Percentiles rank a stretch among this genome's conserved stretches.
phyloP scores from a whole-genome alignment of 2,113 vertebrate genomes.

The Nyctibius bracteatus region DNA sequence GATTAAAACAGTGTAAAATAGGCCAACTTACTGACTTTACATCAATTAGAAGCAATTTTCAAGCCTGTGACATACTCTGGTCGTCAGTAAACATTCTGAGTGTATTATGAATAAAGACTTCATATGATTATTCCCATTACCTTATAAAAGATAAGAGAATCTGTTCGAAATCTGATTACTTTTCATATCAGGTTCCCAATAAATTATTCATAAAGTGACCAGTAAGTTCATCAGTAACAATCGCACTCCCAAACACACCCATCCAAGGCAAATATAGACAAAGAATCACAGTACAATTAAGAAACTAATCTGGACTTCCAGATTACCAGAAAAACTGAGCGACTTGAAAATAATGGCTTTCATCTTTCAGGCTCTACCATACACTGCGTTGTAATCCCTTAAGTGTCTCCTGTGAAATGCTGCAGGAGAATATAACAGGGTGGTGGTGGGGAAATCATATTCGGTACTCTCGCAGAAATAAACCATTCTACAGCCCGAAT shows the following conservation, averaged over 20 bases:
- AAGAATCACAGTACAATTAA: not conserved
- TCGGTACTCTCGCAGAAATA: not conserved
- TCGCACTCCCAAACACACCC: not conserved
- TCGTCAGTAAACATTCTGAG: not conserved
- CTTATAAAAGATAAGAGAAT: not conserved
- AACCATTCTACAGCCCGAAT: not conserved
- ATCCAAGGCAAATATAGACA: not conserved
- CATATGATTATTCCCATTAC: not conserved
- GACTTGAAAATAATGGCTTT: not conserved
- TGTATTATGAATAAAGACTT: not conserved
- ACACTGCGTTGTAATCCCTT: not conserved
- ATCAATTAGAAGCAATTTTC: not conserved
- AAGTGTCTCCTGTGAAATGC: not conserved
- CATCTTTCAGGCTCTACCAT: not conserved
- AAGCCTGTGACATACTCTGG: not conserved
- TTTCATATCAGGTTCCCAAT: not conserved
- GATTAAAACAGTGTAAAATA: not conserved
- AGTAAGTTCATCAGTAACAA: not conserved
- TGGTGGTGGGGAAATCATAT: rapidly evolving
- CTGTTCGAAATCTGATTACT: not conserved
- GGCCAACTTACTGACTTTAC: not conserved
- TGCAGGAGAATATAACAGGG: not conserved
- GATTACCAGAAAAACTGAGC: not conserved
- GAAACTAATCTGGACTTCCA: not conserved
- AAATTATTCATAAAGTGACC: not conserved